Evolutionary conservation across 30 jellyfish, hydroid and myxozoan genomes (phyloP), one percentile per base, ranked within the genome.

Genomic region (Nemopilema nomurai): DNA sequence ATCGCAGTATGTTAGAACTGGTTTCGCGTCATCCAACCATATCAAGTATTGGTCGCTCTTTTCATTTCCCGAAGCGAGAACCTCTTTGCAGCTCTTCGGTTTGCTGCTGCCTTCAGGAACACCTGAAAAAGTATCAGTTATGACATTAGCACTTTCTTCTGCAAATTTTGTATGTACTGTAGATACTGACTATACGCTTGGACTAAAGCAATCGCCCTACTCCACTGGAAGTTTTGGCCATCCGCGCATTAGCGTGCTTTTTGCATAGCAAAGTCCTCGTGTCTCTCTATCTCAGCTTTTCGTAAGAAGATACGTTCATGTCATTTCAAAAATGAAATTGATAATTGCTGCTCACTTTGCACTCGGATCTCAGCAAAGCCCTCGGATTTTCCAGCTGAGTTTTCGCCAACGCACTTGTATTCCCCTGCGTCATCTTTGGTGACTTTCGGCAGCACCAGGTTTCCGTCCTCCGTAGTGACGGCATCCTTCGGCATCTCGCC

Each of bases 1-100:
- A 51, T 80, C 89, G 21, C 89, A 80, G 76, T 18, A 80, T 1
- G 51, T 81, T 49, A 52, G 73, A 1, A 51, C 72, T 18, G 81
- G 75, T 57, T 79, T 64, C 24, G 27, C 29, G 28, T 75, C 79
- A 77, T 62, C 63, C 8, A 77, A 13, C 79, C 75, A 77, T 77
- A 63, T 63, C 28, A 66, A n/a, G n/a, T 77, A 77, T 28, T 62
- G 63, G 4, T 79, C 89, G 51, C 87, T 77, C 68, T 18, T 49
- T 0, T 33, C 69, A 52, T 80, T 68, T 0, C 89, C 81, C 24
- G 89, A 57, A 16, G 89, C 74, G 41, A 65, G 25, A 8, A 80
- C 67, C 25, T 64, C 89, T 68, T 66, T 24, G 71, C 89, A 80
- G 67, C 69, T 62, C 18, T 67, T n/a, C 3, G 63, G 67, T 28